phyloP scores from a whole-genome alignment of 2,113 vertebrate species.

The Marmota flaviventris region DNA sequence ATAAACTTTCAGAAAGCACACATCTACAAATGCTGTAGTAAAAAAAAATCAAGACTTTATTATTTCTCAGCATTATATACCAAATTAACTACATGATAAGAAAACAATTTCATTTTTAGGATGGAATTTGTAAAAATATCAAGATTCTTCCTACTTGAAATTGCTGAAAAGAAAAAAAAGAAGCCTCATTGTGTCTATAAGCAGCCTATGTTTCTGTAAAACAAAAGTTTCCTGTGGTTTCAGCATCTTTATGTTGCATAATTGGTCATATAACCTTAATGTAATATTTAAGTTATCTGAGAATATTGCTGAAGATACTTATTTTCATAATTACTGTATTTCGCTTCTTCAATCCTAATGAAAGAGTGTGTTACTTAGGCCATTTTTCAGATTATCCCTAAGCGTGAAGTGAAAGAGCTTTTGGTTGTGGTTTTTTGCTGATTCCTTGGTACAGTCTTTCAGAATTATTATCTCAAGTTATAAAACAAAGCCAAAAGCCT shows the following conservation, averaged over 20 bases:
- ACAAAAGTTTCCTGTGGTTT: conserved; percentile 62
- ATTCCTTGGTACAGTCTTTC: neutral
- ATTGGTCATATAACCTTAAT: neutral
- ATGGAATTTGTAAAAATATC: neutral
- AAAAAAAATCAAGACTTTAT: neutral
- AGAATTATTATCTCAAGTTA: conserved; percentile 15
- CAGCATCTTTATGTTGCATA: neutral
- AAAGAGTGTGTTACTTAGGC: neutral
- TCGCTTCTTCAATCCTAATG: neutral
- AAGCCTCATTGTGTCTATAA: conserved; percentile 56
- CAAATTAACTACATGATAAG: neutral
- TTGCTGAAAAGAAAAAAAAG: conserved; percentile 56
- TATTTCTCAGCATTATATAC: neutral
- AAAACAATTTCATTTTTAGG: conserved; percentile 15
- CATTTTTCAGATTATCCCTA: neutral
- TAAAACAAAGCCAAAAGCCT: neutral
- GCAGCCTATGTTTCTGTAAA: conserved; percentile 68
- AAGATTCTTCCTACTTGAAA: conserved; percentile 26
- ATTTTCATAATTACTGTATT: neutral
- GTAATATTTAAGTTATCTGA: neutral
- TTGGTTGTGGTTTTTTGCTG: neutral
- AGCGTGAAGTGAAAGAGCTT: neutral
- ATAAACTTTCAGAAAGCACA: neutral
- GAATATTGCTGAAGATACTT: neutral
- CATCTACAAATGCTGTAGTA: neutral